These are phyloP conservation scores for Cyphomyrus plagiostoma DNA, from an alignment of 2,113 vertebrate species.

Conservation along the genomic window DNA sequence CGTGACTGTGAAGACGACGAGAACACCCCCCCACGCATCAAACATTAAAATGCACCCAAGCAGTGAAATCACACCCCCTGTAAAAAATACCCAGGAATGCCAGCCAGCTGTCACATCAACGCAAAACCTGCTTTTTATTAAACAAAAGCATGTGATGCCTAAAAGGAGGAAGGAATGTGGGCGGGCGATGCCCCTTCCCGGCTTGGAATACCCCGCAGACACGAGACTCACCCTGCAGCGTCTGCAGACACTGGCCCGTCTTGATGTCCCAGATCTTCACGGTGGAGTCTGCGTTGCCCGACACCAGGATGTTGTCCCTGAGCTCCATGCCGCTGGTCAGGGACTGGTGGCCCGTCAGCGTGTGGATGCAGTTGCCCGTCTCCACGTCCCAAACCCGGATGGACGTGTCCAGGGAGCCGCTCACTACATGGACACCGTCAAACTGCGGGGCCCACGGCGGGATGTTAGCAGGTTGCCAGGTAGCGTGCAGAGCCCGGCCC, in stretches of 20 bases:
- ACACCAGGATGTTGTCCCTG: conserved; percentile 98
- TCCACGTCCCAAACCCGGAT: conserved; percentile 99
- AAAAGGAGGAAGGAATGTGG: neutral
- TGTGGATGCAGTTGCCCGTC: conserved; percentile 98
- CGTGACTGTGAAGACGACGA: neutral
- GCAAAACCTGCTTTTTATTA: neutral
- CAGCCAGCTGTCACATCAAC: neutral
- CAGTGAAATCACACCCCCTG: neutral
- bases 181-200: neutral
- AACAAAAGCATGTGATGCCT: neutral
- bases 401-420: conserved; percentile 94
- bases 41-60: neutral
- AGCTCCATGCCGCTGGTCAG: conserved; percentile 99
- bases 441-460: conserved; percentile 60
- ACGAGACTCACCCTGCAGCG: conserved; percentile 82
- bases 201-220: neutral
- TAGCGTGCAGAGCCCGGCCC: neutral
- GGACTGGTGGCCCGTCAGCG: conserved; percentile 96
- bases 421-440: conserved; percentile 95
- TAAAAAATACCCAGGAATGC: neutral
- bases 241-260: conserved; percentile 99
- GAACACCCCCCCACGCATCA: neutral
- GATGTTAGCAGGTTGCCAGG: neutral
- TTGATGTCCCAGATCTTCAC: conserved; percentile 99
- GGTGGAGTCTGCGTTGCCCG: conserved; percentile 96